Conservation (phyloP, 2,888 invertebrate genomes). For the Pegoplata infirma region DNA sequence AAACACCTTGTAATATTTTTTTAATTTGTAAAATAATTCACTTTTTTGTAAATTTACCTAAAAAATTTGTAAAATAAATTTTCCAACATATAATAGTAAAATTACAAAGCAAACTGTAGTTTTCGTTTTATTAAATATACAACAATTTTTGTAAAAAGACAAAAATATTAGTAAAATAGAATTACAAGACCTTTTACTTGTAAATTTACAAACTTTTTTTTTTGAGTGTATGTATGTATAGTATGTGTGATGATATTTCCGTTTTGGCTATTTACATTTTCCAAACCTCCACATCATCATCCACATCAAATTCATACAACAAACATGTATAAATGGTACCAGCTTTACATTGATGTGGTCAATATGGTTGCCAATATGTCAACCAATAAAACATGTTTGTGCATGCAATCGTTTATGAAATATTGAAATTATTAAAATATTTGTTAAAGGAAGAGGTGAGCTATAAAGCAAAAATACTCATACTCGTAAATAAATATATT, state of each 20-base stretch:
- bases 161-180: too few species aligned
- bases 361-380: slow-evolving; percentile 46
- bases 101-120: too few species aligned
- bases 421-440: not conserved
- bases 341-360: slow-evolving; percentile 40
- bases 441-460: not conserved
- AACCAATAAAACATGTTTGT: slow-evolving; percentile 28
- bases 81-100: too few species aligned
- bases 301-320: not conserved
- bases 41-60: too few species aligned
- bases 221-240: not conserved
- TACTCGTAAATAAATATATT: not conserved
- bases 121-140: too few species aligned
- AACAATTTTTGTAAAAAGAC: too few species aligned
- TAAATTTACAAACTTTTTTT: too few species aligned
- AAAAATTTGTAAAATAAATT: too few species aligned
- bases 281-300: not conserved
- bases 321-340: not conserved
- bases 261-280: slow-evolving; percentile 26
- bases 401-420: slow-evolving; percentile 22
- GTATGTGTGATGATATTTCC: slow-evolving; percentile 19
- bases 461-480: not conserved
- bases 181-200: too few species aligned
- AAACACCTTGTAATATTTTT: too few species aligned
- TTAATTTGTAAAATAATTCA: too few species aligned